Evolutionary conservation across 2,797 vertebrate genomes (phyloP).

Genomic region (Lemur catta): DNA sequence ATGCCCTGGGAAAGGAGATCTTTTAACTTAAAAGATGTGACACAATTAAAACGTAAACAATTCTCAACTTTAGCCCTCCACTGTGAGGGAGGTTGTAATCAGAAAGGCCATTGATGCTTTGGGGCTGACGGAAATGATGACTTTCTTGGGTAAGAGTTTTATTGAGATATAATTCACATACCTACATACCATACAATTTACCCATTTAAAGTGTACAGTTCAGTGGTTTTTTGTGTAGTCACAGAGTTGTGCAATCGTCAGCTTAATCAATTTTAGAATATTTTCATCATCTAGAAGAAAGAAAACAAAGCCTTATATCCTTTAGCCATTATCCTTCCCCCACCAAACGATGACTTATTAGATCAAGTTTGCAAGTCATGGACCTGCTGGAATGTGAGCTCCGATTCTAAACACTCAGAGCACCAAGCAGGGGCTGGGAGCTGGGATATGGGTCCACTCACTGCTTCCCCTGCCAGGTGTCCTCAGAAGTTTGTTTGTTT

Average conservation of each 20-base stretch:
- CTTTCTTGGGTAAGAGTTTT: background rate
- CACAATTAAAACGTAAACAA: background rate
- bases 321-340: background rate
- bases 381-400: background rate
- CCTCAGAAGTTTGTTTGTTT: background rate
- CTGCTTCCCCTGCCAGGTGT: background rate
- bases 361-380: background rate
- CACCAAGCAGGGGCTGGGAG: rapidly evolving
- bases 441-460: rapidly evolving
- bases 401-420: background rate
- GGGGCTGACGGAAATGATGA: background rate
- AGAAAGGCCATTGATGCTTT: background rate
- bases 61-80: background rate
- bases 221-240: rapidly evolving
- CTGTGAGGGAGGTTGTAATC: background rate
- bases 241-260: background rate
- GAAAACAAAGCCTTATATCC: background rate
- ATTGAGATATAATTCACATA: background rate
- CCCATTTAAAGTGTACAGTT: background rate
- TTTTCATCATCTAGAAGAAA: background rate
- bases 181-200: rapidly evolving
- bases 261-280: background rate
- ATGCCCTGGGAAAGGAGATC: background rate
- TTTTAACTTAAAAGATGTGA: background rate
- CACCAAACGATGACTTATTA: background rate